These are phyloP conservation scores for Andrena camellia DNA, from an alignment of 2,888 invertebrate species.

Conservation along the genomic window DNA sequence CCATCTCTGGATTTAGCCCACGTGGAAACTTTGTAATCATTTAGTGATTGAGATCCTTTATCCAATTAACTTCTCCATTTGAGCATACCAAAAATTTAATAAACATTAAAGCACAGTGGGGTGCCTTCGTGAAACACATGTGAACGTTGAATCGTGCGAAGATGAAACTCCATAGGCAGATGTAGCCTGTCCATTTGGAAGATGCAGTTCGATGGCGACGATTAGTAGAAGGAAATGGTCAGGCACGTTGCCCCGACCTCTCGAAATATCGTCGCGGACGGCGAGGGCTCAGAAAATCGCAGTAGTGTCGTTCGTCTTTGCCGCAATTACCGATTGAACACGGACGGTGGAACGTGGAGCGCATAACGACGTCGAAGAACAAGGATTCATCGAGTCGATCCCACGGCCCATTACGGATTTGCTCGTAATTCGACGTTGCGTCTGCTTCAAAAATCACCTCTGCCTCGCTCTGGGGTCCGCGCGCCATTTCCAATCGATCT, in stretches of 20 bases:
- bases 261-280: slow-evolving; percentile 54
- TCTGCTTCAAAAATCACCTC: slow-evolving; percentile 52
- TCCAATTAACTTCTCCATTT: background rate
- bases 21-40: background rate
- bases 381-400: slow-evolving; percentile 73
- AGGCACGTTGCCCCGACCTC: slow-evolving; percentile 32
- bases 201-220: slow-evolving; percentile 27
- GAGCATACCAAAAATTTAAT: background rate
- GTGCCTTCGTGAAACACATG: no score
- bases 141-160: background rate
- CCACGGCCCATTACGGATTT: slow-evolving; percentile 77
- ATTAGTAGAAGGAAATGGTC: slow-evolving; percentile 14
- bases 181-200: slow-evolving; percentile 33
- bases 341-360: slow-evolving; percentile 73
- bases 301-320: slow-evolving; percentile 73
- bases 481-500: slow-evolving; percentile 16
- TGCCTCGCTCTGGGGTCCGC: slow-evolving; percentile 18
- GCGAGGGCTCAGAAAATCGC: slow-evolving; percentile 33
- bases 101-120: background rate
- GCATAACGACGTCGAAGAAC: slow-evolving; percentile 68
- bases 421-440: slow-evolving; percentile 72
- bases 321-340: slow-evolving; percentile 80
- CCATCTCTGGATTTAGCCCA: no score
- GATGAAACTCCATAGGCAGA: slow-evolving; percentile 43
- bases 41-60: no score